A percentile compares a stretch with the other conserved stretches of the same genome.
These are phyloP conservation scores for Benthosema pterotum DNA, from an alignment of 2,797 vertebrate genomes.

Conservation along the genomic window DNA sequence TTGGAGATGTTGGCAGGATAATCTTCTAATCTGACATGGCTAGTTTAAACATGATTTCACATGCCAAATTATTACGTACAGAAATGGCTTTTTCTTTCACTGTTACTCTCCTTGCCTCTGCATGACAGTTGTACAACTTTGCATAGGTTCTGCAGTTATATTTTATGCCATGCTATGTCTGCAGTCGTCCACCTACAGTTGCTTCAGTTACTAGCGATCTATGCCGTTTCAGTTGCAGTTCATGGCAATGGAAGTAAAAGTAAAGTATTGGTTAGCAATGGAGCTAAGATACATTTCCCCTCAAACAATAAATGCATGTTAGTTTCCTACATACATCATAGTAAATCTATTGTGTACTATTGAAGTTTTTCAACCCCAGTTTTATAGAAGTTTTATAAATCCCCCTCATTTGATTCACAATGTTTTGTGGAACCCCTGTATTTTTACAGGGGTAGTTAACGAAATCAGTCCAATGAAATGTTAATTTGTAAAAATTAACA, in stretches of 20 bases:
- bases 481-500: conserved; percentile 4
- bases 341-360: conserved; percentile 5
- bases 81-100: no score
- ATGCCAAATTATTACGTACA: conserved; percentile 18
- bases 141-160: conserved; percentile 4
- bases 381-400: conserved; percentile 39
- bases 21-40: conserved; percentile 14
- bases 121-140: conserved; percentile 9
- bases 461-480: neutral
- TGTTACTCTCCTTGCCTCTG: conserved; percentile 18
- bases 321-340: neutral
- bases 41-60: conserved; percentile 7
- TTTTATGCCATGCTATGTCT: conserved; percentile 17
- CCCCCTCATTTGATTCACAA: conserved; percentile 26
- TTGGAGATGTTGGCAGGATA: neutral
- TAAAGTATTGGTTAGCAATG: neutral
- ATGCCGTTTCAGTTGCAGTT: conserved; percentile 6
- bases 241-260: conserved; percentile 8
- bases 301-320: conserved; percentile 21
- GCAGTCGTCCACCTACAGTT: neutral
- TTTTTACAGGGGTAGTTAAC: conserved; percentile 1
- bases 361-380: conserved; percentile 10
- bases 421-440: conserved; percentile 31
- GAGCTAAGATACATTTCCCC: neutral
- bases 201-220: conserved; percentile 2